Percentiles rank a stretch among this genome's conserved stretches.
Evolutionary conservation across 2,113 vertebrate species (phyloP).

Genomic region (Serilophus lunatus): DNA sequence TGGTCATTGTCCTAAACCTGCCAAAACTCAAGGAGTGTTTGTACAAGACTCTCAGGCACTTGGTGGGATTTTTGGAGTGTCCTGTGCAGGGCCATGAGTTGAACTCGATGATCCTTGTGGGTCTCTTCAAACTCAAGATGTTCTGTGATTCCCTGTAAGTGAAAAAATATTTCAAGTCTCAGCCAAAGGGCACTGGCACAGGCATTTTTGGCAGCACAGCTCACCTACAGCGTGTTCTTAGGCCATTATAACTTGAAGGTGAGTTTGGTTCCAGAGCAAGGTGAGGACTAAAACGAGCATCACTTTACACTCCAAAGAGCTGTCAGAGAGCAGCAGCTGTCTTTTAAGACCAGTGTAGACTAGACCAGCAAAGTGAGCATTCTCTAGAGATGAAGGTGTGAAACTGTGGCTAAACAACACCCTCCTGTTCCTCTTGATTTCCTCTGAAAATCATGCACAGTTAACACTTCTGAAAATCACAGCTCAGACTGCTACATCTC

Average conservation of each 20-base stretch:
- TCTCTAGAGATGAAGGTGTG: slow-evolving; percentile 32
- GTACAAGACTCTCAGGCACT: accelerated
- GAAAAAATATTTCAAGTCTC: neutral
- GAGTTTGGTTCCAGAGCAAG: neutral
- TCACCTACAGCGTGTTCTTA: neutral
- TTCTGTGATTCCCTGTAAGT: too few species aligned
- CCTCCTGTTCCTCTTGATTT: slow-evolving; percentile 39
- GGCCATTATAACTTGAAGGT: neutral
- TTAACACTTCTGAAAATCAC: slow-evolving; percentile 54
- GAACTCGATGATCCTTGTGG: too few species aligned
- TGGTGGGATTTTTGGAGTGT: accelerated
- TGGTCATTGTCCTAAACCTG: accelerated
- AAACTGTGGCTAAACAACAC: slow-evolving; percentile 43
- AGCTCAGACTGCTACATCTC: slow-evolving; percentile 22
- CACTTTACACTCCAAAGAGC: neutral
- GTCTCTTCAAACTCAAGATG: neutral
- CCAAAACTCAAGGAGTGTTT: neutral
- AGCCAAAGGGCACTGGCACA: accelerated
- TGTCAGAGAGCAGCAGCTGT: neutral
- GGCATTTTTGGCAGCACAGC: neutral
- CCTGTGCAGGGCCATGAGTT: accelerated
- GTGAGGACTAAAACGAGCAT: neutral
- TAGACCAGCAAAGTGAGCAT: slow-evolving; percentile 27
- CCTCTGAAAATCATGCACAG: slow-evolving; percentile 22
- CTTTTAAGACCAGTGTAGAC: slow-evolving; percentile 27